A percentile compares a stretch with the other conserved stretches of the same genome.
These are phyloP conservation scores for Noctua janthe DNA, from an alignment of 2,888 invertebrate genomes.

Conservation along the genomic window DNA sequence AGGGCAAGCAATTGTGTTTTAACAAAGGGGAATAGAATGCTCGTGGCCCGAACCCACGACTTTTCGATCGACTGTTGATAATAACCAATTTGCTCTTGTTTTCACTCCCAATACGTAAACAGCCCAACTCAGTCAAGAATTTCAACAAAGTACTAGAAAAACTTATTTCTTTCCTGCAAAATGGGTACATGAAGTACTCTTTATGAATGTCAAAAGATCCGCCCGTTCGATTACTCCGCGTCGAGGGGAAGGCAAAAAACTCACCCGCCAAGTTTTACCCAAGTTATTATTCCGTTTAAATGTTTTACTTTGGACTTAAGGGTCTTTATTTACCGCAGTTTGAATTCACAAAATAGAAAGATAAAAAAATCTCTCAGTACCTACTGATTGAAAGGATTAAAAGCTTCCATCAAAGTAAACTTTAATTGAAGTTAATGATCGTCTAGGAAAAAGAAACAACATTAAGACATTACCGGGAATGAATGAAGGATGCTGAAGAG, in stretches of 20 bases:
- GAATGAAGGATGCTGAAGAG: constrained; percentile 40
- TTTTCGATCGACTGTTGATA: constrained; percentile 22
- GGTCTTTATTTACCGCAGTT: constrained; percentile 55
- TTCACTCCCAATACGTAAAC: constrained; percentile 26
- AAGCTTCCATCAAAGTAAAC: constrained; percentile 19
- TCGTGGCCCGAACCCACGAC: not conserved
- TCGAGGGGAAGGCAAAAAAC: constrained; percentile 45
- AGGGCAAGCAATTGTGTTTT: constrained; percentile 2
- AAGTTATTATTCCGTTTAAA: constrained; percentile 57
- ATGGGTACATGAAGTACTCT: constrained; percentile 39
- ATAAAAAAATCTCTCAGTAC: constrained; percentile 15
- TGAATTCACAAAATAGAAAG: constrained; percentile 41
- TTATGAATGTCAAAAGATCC: constrained; percentile 60
- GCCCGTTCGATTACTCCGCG: constrained; percentile 54
- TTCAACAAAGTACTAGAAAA: constrained; percentile 22
- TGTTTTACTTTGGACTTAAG: constrained; percentile 54
- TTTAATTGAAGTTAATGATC: constrained; percentile 28
- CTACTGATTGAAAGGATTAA: constrained; percentile 25
- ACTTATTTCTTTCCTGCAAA: constrained; percentile 37
- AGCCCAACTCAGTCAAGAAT: constrained; percentile 14
- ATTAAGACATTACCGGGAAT: constrained; percentile 42
- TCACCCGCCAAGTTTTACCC: constrained; percentile 29
- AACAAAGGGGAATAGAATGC: not conserved
- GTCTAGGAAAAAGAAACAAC: constrained; percentile 35
- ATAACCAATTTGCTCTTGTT: constrained; percentile 32